These are phyloP conservation scores for Holothuria scabra DNA, from an alignment of 53 echinoderm and acorn worm species.

Conservation along the genomic window DNA sequence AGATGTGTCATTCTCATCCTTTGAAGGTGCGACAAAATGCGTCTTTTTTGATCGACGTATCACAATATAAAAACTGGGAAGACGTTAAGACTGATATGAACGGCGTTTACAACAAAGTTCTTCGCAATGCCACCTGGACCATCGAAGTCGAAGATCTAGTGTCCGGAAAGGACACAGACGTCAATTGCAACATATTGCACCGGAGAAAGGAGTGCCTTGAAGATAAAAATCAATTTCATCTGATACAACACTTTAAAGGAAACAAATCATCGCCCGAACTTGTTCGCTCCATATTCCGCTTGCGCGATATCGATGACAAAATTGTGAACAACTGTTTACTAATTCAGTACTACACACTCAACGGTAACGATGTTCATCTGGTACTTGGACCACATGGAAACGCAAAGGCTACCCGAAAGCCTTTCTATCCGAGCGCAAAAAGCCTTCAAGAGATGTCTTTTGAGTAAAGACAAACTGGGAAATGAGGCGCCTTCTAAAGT, in stretches of 20 bases:
- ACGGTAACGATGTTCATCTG: too few relatives aligned
- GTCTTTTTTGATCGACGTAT: background rate
- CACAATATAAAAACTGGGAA: background rate
- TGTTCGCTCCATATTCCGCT: background rate
- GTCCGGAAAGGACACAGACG: too few relatives aligned
- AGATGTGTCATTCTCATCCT: background rate
- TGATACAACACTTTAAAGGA: background rate
- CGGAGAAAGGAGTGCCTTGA: background rate
- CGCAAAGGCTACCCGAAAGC: background rate
- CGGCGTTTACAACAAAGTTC: background rate
- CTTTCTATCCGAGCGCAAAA: background rate
- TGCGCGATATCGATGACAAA: background rate
- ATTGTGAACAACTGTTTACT: background rate
- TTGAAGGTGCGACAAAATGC: background rate
- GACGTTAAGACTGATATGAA: conserved; percentile 7
- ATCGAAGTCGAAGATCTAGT: background rate
- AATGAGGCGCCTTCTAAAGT: too few relatives aligned
- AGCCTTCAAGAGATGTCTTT: background rate
- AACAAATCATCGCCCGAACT: background rate
- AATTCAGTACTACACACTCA: too few relatives aligned
- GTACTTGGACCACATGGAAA: conserved; percentile 11
- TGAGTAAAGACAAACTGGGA: too few relatives aligned
- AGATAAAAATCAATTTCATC: too few relatives aligned
- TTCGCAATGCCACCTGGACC: conserved; percentile 5
- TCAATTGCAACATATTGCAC: background rate